Percentiles rank a stretch among this genome's conserved stretches.
Conservation (phyloP, 2,113 vertebrate genomes). For the Gila orcuttii region DNA sequence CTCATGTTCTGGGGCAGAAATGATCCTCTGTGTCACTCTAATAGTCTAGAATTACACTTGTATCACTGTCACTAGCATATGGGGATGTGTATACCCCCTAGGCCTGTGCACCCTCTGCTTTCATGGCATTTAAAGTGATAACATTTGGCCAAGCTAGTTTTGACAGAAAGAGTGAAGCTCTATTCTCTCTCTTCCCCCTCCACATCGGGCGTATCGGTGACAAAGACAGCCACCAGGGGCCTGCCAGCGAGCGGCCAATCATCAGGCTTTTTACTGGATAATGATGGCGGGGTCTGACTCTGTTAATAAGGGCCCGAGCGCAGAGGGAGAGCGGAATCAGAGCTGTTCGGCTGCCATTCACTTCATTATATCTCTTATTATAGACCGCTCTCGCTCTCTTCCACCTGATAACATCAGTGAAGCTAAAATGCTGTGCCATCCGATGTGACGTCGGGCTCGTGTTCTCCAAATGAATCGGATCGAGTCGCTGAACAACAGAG, state of each 20-base stretch:
- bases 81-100: slow-evolving; percentile 93
- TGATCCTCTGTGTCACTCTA: slow-evolving; percentile 91
- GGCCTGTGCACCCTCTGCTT: slow-evolving; percentile 89
- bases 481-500: not conserved
- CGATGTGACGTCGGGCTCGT: not conserved
- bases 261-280: slow-evolving; percentile 82
- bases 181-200: slow-evolving; percentile 55
- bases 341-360: slow-evolving; percentile 38
- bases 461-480: slow-evolving; percentile 15
- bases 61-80: slow-evolving; percentile 93
- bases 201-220: slow-evolving; percentile 71
- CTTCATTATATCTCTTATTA: slow-evolving; percentile 44
- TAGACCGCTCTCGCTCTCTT: slow-evolving; percentile 13
- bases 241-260: slow-evolving; percentile 83
- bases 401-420: slow-evolving; percentile 40
- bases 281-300: slow-evolving; percentile 82
- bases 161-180: slow-evolving; percentile 83
- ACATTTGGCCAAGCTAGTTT: slow-evolving; percentile 90
- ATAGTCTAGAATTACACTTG: slow-evolving; percentile 97
- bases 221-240: slow-evolving; percentile 85
- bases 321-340: slow-evolving; percentile 41
- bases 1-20: slow-evolving; percentile 84
- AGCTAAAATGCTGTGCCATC: slow-evolving; percentile 29
- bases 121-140: slow-evolving; percentile 94
- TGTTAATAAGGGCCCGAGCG: slow-evolving; percentile 67